Evolutionary conservation across 2,797 vertebrate species (phyloP), one percentile per base, ranked within the genome.

Genomic region (Apogon hyalosoma): DNA sequence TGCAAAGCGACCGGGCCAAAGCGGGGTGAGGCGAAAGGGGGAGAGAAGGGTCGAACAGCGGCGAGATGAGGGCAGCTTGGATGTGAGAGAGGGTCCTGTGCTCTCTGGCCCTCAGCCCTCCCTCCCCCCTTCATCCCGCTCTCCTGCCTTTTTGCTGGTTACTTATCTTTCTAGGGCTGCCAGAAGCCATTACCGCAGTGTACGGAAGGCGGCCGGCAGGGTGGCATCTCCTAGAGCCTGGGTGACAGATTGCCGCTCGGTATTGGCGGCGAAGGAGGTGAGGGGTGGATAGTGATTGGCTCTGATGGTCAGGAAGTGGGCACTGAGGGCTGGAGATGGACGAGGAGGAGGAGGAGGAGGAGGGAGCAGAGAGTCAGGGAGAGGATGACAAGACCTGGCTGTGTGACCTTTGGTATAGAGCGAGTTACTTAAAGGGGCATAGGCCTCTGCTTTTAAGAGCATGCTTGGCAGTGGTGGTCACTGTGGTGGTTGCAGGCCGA

Each of bases 191-290:
- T 99, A 99, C 92, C 93, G 92, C 95, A 79, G 94, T 96, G 95
- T 95, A 93, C 95, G 96, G 97, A 97, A 97, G 97, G 96, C 94
- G 94, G 94, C 90, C 97, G 95, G 97, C 95, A 83, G 96, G 98
- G 96, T 95, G 93, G 95, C 94, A 92, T 95, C 95, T 95, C 96
- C 96, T 86, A 90, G 95, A 88, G 96, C 94, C 94, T 92, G 90
- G 95, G 96, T 96, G 96, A 99, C 97, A 99, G 98, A 98, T 99
- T 99, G 98, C 94, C 85, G 93, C 95, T 95, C 94, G 93, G 95
- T 94, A 95, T 94, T 95, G 95, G 96, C 93, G 95, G 95, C 93
- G 87, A 93, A 95, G 95, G 93, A 95, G 94, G 95, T 49, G 91
- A 92, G 92, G 88, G 90, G 90, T 91, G 93, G 95, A 95, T 94